These are phyloP conservation scores for Chaetogeoica ovagalla DNA, from an alignment of 2,888 invertebrate genomes.

Conservation along the genomic window DNA sequence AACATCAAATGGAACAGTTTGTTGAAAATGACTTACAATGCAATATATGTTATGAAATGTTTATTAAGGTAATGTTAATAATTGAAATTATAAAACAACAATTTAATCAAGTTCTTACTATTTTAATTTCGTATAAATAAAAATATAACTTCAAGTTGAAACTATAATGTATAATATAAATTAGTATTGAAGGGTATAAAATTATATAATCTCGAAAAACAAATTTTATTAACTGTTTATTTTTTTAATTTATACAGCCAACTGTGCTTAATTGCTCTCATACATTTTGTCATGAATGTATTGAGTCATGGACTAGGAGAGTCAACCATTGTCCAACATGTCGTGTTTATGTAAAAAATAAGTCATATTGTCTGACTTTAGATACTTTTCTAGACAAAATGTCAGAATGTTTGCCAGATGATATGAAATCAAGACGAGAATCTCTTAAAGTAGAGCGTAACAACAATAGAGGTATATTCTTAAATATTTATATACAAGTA, in stretches of 20 bases:
- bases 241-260: constrained; percentile 10
- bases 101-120: neutral
- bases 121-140: neutral
- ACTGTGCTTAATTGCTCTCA: constrained; percentile 48
- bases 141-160: too few species aligned
- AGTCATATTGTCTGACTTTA: constrained; percentile 33
- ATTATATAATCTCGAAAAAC: too few species aligned
- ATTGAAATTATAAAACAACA: neutral
- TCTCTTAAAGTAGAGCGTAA: constrained; percentile 24
- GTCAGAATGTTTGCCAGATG: constrained; percentile 36
- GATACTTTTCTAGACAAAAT: constrained; percentile 47
- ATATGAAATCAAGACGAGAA: constrained; percentile 24
- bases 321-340: constrained; percentile 46
- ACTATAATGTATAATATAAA: too few species aligned
- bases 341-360: constrained; percentile 35
- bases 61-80: constrained; percentile 39
- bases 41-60: constrained; percentile 49
- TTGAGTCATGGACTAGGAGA: constrained; percentile 40
- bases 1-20: constrained; percentile 23
- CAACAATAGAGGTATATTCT: constrained; percentile 24
- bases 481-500: constrained; percentile 5
- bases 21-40: constrained; percentile 46
- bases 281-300: constrained; percentile 49
- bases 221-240: neutral
- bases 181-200: too few species aligned